Evolutionary conservation across 2,797 vertebrate genomes (phyloP), one percentile per base, ranked within the genome.

Genomic region (Discoglossus pictus): DNA sequence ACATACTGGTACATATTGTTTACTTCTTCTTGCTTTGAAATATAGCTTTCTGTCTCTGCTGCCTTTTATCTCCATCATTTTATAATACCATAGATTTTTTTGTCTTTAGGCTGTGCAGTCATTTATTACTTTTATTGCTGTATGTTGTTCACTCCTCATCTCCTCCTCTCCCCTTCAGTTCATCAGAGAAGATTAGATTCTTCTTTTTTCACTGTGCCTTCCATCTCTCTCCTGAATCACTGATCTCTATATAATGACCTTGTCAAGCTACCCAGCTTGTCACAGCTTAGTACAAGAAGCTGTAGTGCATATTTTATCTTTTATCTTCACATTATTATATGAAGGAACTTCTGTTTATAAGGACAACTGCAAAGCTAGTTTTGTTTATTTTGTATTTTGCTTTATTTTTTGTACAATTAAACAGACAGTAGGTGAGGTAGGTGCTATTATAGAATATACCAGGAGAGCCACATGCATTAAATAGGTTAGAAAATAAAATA

Each of bases 241-340:
- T 17, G 35, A 52, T 51, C 47, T 62, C 21, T 39, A 12, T 39
- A 15, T 62, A 62, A 51, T 62, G 47, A 62, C 60, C 47, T 62
- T 62, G 60, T 62, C 60, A 51, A 36, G 31, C 23, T 40, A 51
- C 59, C 34, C 43, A 47, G 27, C 58, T 61, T 61, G 58, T 47
- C 44, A 51, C 34, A 62, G 27, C 46, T 62, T 62, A 62, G 42
- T 20, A 25, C 2, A 20, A 50, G 34, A 51, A 25, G 15, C 21
- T 16, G 10, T 23, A 40, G 20, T 48, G 8, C 17, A 61, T 48
- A 50, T 17, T 44, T 24, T 50, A 25, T 50, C 11, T 50, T 8
- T 50, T 50, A 50, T 50, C 46, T 25, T 1, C 7, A 27, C 23
- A 3, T 13, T 5, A 12, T 25, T 11, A 50, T n/a, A 20, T 20